Evolutionary conservation across 2,113 vertebrate species (phyloP).

Genomic region (Tenebrosternarchus preto): DNA sequence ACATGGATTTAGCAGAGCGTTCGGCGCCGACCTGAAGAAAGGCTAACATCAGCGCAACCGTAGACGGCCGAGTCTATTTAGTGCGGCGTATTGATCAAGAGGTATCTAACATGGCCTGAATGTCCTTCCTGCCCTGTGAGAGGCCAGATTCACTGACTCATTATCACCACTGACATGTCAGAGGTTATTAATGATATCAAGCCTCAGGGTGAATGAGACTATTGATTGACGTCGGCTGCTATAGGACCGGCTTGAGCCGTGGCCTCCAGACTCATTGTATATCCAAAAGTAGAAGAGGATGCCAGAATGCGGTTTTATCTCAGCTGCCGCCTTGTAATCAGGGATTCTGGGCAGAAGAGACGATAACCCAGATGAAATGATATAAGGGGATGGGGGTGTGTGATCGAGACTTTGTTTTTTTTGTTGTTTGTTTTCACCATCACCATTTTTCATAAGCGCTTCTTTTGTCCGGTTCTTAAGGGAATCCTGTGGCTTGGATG

Average conservation of each 20-base stretch:
- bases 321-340: background rate
- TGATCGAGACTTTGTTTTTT: too few relatives aligned
- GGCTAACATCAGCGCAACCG: conserved; percentile 56
- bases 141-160: conserved; percentile 73
- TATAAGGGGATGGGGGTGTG: too few relatives aligned
- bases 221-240: conserved; percentile 74
- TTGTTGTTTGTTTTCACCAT: too few relatives aligned
- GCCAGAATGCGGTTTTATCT: conserved; percentile 17
- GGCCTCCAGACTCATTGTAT: conserved; percentile 33
- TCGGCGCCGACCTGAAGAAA: conserved; percentile 1
- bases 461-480: too few relatives aligned
- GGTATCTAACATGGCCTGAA: conserved; percentile 70
- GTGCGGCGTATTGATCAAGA: conserved; percentile 72
- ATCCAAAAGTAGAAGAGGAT: conserved; percentile 28
- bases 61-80: conserved; percentile 71
- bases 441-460: too few relatives aligned
- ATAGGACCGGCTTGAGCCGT: conserved; percentile 50
- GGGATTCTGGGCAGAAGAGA: background rate
- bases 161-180: conserved; percentile 74
- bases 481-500: too few relatives aligned
- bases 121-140: conserved; percentile 75
- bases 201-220: conserved; percentile 68
- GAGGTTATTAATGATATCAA: conserved; percentile 77
- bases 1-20: background rate
- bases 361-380: too few relatives aligned